Conservation (phyloP, 1,140 invertebrate species). For the Neodiprion lecontei region DNA sequence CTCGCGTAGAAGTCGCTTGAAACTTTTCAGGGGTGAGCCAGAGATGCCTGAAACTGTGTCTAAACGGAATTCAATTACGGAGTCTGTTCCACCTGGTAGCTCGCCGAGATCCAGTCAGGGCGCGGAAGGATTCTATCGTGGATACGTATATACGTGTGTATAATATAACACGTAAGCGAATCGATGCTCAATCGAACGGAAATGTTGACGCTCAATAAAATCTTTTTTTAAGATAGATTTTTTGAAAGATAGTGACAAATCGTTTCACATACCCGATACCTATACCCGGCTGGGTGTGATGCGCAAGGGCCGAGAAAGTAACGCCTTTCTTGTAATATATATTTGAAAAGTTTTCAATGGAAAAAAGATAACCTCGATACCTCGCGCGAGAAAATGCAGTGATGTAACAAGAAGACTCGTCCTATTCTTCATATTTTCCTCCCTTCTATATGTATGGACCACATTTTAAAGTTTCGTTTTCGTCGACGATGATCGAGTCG, state of each 20-base stretch:
- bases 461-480: no score
- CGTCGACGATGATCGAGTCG: not conserved
- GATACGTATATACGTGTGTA: not conserved
- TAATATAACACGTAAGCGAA: not conserved
- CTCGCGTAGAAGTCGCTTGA: no score
- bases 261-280: not conserved
- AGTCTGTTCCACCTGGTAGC: not conserved
- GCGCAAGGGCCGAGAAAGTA: no score
- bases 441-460: no score
- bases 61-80: slow-evolving; percentile 4
- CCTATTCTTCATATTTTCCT: no score
- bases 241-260: not conserved
- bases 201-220: slow-evolving; percentile 7
- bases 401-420: no score
- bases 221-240: not conserved
- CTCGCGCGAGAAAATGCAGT: no score
- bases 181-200: not conserved
- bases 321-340: no score
- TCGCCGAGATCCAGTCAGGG: not conserved
- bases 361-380: no score
- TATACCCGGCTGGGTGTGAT: no score
- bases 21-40: not conserved
- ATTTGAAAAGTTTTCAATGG: no score
- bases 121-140: not conserved
- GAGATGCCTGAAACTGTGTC: not conserved